Evolutionary conservation across 2,888 invertebrate species (phyloP).

Genomic region (Mythimna ferrago): DNA sequence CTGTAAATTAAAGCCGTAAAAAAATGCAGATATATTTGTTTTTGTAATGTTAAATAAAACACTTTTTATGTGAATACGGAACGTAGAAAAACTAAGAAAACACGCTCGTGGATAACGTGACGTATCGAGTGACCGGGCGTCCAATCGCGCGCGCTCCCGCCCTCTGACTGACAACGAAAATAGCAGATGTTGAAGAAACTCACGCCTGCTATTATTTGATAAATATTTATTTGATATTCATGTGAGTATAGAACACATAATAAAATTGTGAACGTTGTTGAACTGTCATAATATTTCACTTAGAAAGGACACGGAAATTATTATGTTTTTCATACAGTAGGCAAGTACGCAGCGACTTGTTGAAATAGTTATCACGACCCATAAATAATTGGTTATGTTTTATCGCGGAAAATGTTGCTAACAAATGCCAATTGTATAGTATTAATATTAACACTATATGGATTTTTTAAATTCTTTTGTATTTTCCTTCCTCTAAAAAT

Average conservation of each 20-base stretch:
- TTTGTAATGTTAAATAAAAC: constrained; percentile 34
- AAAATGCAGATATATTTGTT: constrained; percentile 19
- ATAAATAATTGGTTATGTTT: constrained; percentile 36
- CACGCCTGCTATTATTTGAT: constrained; percentile 63
- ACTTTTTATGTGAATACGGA: constrained; percentile 47
- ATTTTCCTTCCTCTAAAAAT: no score
- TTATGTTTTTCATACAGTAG: neutral
- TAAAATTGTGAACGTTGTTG: constrained; percentile 12
- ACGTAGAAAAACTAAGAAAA: constrained; percentile 44
- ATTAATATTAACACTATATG: neutral
- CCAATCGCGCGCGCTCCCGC: constrained; percentile 73
- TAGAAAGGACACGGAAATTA: neutral
- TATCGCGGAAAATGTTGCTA: constrained; percentile 27
- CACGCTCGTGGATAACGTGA: constrained; percentile 31
- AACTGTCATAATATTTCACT: constrained; percentile 12
- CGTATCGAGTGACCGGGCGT: constrained; percentile 65
- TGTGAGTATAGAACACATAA: constrained; percentile 37
- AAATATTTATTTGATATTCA: constrained; percentile 65
- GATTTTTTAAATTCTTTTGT: neutral
- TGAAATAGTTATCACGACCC: constrained; percentile 21
- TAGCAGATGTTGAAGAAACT: constrained; percentile 79
- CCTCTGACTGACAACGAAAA: constrained; percentile 81
- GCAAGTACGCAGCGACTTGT: neutral
- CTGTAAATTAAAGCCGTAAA: constrained; percentile 11
- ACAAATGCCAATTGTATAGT: constrained; percentile 2